phyloP scores from a whole-genome alignment of 2,797 vertebrate genomes.

The Enteromius trimaculatus region DNA sequence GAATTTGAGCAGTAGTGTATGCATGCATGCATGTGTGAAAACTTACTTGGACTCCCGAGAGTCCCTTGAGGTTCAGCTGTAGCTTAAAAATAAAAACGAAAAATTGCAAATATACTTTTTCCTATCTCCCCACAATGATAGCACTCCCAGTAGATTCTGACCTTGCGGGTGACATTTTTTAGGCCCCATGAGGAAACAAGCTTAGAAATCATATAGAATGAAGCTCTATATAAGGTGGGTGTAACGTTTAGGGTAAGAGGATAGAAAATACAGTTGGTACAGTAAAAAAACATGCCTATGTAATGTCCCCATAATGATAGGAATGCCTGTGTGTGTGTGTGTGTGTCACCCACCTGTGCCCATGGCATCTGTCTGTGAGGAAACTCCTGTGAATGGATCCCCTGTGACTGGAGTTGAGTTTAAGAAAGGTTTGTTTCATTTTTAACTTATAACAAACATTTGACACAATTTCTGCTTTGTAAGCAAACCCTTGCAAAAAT shows the following conservation, averaged over 20 bases:
- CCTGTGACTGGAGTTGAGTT: constrained; percentile 56
- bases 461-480: not conserved
- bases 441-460: not conserved
- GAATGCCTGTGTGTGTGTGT: not conserved
- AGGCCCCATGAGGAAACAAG: not conserved
- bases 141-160: not conserved
- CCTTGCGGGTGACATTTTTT: not conserved
- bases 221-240: not conserved
- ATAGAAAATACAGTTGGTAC: not conserved
- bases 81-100: constrained; percentile 60
- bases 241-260: not conserved
- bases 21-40: not conserved
- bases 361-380: constrained; percentile 68
- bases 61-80: constrained; percentile 70
- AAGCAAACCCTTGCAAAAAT: constrained; percentile 25
- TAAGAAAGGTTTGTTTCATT: constrained; percentile 22
- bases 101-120: constrained; percentile 14
- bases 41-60: constrained; percentile 36
- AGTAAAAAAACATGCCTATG: not conserved
- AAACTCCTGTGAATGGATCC: constrained; percentile 59
- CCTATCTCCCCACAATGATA: not conserved
- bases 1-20: not conserved
- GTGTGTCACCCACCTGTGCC: constrained; percentile 63
- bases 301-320: not conserved
- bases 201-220: not conserved